phyloP scores from a whole-genome alignment of 2,113 vertebrate species.

The Dolichallabes microphthalmus region DNA sequence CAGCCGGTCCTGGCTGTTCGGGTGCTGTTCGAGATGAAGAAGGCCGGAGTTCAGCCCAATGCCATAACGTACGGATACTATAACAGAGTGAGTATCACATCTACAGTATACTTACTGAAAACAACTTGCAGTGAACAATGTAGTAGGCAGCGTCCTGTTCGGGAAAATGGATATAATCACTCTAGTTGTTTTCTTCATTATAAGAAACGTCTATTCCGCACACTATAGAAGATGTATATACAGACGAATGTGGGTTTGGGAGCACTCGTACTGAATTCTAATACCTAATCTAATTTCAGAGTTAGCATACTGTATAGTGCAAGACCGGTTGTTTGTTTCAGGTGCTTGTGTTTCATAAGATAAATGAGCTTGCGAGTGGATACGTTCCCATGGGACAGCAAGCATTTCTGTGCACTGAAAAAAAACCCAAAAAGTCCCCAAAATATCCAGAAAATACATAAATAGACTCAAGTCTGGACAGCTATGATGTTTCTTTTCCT shows the following conservation, averaged over 20 bases:
- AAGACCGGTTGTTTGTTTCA: conserved; percentile 4
- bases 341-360: conserved; percentile 25
- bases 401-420: conserved; percentile 29
- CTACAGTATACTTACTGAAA: neutral
- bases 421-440: conserved; percentile 34
- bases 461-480: conserved; percentile 36
- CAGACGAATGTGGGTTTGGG: neutral
- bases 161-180: neutral
- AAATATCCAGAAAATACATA: conserved; percentile 28
- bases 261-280: conserved; percentile 8
- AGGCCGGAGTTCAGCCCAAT: conserved; percentile 93
- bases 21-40: conserved; percentile 97
- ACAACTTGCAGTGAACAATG: neutral
- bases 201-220: neutral
- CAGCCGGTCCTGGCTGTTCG: conserved; percentile 93
- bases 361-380: conserved; percentile 13
- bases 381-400: conserved; percentile 1
- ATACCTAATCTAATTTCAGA: conserved; percentile 21
- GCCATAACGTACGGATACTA: conserved; percentile 99
- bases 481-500: conserved; percentile 43
- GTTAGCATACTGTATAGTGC: neutral
- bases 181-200: neutral
- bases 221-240: neutral
- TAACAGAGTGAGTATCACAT: conserved; percentile 70
- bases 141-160: neutral